Base-by-base conservation (phyloP, 2,797 vertebrate species). In the Chaenodraco wilsoni region DNA sequence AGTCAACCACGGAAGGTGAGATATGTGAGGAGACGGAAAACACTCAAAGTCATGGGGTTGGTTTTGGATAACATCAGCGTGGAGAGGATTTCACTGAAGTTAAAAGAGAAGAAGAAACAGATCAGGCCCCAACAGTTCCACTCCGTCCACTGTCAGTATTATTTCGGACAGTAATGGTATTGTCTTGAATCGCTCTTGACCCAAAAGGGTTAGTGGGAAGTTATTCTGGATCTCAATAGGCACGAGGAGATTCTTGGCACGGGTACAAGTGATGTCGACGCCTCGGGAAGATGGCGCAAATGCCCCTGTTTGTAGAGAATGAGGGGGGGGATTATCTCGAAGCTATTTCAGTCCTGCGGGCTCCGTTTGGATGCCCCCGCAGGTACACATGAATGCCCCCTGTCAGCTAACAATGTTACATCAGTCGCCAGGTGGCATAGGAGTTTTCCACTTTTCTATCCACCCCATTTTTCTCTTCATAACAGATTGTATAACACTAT, bases 291-390 rank as follows among this genome's bases (percentile, higher is more conserved):
- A 86, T 84, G 89, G 88, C 81, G 83, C 85, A 76, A 87, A 79
- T 79, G 77, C 79, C 87, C 79, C 57, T 79, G 83, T 91, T 90
- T 92, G 91, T 84, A 76, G 84, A 84, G 81, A 81, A 83, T 37
- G 33, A 37, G 33, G 33, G 33, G 33, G 65, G 72, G 66, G 65
- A 93, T 93, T 93, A 93, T 91, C 82, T 84, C 17, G 0, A 82
- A 82, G 87, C 90, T 94, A 93, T 94, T 94, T 93, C 84, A 80
- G 91, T 91, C 90, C 79, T 73, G 78, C 63, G 57, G 85, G 87
- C 87, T 82, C 70, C 33, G 78, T 89, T 87, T 91, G 81, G 75
- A 85, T 81, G 66, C 82, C 88, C 83, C 81, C 71, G 72, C 86
- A 92, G 89, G 91, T 91, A 87, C 89, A 88, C 82, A 89, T 87